Base-by-base conservation (phyloP, 2,113 vertebrate species). In the Maccullochella peelii region DNA sequence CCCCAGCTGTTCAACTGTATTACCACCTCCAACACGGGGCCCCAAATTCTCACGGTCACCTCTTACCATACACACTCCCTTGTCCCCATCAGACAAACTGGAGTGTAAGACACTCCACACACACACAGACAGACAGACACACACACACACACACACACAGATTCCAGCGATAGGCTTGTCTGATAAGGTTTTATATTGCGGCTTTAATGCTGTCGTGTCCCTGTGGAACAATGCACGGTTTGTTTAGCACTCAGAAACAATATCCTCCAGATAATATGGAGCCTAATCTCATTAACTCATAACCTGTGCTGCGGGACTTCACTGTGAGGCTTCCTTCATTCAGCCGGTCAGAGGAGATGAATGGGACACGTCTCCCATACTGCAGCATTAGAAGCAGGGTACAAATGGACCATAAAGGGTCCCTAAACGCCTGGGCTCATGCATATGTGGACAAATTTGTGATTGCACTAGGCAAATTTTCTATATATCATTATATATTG, bases 1-100 rank as follows among this genome's bases (percentile, higher is more conserved):
- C 49, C 27, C 76, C 90, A 93, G 88, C 90, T 91, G 91, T 89
- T 92, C 80, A 73, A n/a, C 67, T 82, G 83, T 80, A 93, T 91
- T 91, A 93, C 65, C 86, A 86, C 91, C 79, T 91, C 69, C 69
- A 77, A 54, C 74, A 63, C 55, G 23, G 84, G 76, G 83, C 86
- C 89, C 86, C 90, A 87, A 49, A 79, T 89, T 93, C 85, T 87
- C 90, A 92, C 73, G 75, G 82, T 80, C 86, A 76, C 83, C 82
- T 71, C 67, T 21, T 74, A 38, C 80, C 42, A 21, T 44, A 16
- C 23, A 61, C 59, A 62, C 66, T 50, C 74, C 73, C 68, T 79
- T 73, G 66, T 80, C 54, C 49, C 66, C 54, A 67, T 57, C 52
- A 50, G 74, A 89, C 91, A 88, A 93, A 92, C 86, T 92, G 86